A percentile compares a stretch with the other conserved stretches of the same genome.
Evolutionary conservation across 2,797 vertebrate species (phyloP).

Genomic region (Lacerta agilis): DNA sequence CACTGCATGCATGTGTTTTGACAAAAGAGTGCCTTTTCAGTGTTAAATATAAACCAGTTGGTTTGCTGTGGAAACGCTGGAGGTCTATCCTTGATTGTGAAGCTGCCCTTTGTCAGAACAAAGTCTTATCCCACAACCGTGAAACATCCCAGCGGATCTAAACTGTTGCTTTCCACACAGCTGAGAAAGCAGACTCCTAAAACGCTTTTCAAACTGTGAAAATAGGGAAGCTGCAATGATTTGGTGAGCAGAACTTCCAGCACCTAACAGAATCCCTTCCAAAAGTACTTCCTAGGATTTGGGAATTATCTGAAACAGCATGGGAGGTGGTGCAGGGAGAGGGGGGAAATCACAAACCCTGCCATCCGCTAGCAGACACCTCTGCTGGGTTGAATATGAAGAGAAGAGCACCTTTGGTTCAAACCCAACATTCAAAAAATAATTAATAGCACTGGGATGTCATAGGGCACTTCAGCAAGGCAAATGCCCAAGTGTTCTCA

Average conservation of each 20-base stretch:
- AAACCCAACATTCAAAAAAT: not conserved
- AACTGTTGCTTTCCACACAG: slow-evolving; percentile 19
- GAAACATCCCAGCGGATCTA: not conserved
- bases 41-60: not conserved
- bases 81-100: too few species aligned
- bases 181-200: not conserved
- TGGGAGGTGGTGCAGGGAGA: not conserved
- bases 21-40: not conserved
- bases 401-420: not conserved
- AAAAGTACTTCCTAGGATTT: not conserved
- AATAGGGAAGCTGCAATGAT: not conserved
- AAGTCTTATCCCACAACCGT: not conserved
- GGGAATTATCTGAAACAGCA: not conserved
- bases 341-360: not conserved
- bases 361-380: too few species aligned
- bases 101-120: not conserved
- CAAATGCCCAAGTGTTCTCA: not conserved
- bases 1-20: not conserved
- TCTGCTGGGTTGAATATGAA: not conserved
- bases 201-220: not conserved
- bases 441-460: not conserved
- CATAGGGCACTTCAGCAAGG: not conserved
- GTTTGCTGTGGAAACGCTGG: not conserved
- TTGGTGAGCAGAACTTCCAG: not conserved
- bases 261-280: not conserved